Base-by-base conservation (phyloP, 2,888 invertebrate genomes). In the Lasioglossum calceatum region DNA sequence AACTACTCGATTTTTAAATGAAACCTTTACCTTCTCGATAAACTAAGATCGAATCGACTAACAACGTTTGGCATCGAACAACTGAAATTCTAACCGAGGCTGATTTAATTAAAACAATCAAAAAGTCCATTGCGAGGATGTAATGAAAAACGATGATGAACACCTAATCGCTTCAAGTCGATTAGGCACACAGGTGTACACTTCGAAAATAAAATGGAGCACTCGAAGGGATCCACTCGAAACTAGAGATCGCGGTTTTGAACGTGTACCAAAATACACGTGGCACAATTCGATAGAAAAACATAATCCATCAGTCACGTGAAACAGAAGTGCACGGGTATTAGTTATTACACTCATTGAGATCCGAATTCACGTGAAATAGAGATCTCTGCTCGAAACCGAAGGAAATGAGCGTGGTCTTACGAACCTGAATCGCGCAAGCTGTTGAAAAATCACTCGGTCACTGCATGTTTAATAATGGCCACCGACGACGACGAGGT, bases 381-480 rank as follows among this genome's bases (percentile, higher is more conserved):
- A 12, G 10, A 10, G 10, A 42, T 42, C 42, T 42, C 54, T 2
- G 54, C 23, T 23, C 0, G 4, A 58, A n/a, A n/a, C 12, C 58
- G n/a, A 58, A n/a, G 58, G n/a, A 3, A 10, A 58, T n/a, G 58
- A 58, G n/a, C 58, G 4, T 19, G 64, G 32, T 64, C 19, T 16
- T 64, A 64, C 64, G 64, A 64, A 64, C 64, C 64, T 64, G 12
- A 2, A 32, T 75, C 58, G 77, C 39, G 14, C 5, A 50, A 27
- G 16, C 67, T 23, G 67, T 19, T 70, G 39, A 70, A 70, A 10
- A 23, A 71, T 39, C 44, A 14, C 72, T n/a, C n/a, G 72, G 32
- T 77, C 73, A 77, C 72, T 79, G 87, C 81, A 86, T 81, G 47
- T 76, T 79, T 14, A 1, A 1, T 14, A 12, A 44, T 19, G 32